Percentiles rank a stretch among this genome's conserved stretches.
phyloP scores from a whole-genome alignment of 2,113 vertebrate genomes.

The Laticauda laticaudata region DNA sequence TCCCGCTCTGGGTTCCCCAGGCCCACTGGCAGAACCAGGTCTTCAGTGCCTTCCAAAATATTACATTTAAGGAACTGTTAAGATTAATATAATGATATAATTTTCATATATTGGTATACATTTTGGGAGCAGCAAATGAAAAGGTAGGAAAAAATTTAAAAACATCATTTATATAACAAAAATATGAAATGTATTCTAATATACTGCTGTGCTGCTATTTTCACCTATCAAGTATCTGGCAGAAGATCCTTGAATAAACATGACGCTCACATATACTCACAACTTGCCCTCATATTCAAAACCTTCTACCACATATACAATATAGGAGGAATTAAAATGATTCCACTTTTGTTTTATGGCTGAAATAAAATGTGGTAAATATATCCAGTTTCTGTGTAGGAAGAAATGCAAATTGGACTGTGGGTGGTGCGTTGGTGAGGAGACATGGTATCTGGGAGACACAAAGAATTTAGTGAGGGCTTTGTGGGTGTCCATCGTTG shows the following conservation, averaged over 20 bases:
- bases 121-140: accelerated
- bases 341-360: background rate
- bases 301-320: background rate
- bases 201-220: accelerated
- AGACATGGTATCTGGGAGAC: background rate
- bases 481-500: background rate
- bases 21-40: too few species aligned
- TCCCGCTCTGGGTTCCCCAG: too few species aligned
- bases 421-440: background rate
- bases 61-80: background rate
- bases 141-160: background rate
- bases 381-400: background rate
- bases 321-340: background rate
- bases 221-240: background rate
- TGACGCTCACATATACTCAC: background rate
- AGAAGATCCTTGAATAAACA: background rate
- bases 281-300: background rate
- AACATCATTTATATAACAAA: accelerated
- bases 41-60: too few species aligned
- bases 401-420: background rate
- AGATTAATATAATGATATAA: background rate
- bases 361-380: background rate
- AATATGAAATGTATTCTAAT: accelerated
- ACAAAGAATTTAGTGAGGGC: background rate
- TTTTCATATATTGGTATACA: background rate